phyloP scores from a whole-genome alignment of 2,113 vertebrate genomes.

The Phrynosoma platyrhinos region DNA sequence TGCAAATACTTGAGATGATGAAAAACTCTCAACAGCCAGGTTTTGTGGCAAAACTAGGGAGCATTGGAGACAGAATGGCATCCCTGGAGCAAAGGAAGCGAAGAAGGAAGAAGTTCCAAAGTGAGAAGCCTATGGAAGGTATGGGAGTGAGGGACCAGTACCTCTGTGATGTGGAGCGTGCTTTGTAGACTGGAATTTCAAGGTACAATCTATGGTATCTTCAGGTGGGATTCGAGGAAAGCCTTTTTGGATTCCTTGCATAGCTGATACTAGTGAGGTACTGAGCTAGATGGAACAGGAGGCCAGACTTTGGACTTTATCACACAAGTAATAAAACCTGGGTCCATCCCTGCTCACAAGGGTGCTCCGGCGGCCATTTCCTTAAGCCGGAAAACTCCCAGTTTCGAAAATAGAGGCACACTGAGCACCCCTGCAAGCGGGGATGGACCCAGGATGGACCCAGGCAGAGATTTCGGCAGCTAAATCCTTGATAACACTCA shows the following conservation, averaged over 20 bases:
- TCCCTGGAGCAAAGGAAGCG: background rate
- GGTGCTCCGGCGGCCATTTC: too few species aligned
- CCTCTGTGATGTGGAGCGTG: background rate
- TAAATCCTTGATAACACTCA: too few species aligned
- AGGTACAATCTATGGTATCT: background rate
- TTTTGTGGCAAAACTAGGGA: background rate
- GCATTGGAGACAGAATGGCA: background rate
- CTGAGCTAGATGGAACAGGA: background rate
- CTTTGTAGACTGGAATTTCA: background rate
- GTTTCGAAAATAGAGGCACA: too few species aligned
- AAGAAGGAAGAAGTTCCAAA: accelerated
- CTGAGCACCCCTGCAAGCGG: too few species aligned
- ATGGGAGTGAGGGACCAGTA: accelerated
- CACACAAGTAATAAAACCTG: too few species aligned
- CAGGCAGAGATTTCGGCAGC: too few species aligned
- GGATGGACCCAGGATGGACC: too few species aligned
- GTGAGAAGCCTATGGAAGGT: slow-evolving; percentile 20
- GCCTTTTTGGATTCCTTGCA: too few species aligned
- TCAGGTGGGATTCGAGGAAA: too few species aligned
- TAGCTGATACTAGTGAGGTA: background rate
- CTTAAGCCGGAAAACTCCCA: too few species aligned
- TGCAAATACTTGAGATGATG: background rate
- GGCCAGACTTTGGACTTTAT: too few species aligned
- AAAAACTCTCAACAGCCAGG: accelerated
- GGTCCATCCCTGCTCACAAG: too few species aligned